Percentiles rank a stretch among this genome's conserved stretches.
phyloP scores from a whole-genome alignment of 2,113 vertebrate genomes.

The Eidolon helvum region DNA sequence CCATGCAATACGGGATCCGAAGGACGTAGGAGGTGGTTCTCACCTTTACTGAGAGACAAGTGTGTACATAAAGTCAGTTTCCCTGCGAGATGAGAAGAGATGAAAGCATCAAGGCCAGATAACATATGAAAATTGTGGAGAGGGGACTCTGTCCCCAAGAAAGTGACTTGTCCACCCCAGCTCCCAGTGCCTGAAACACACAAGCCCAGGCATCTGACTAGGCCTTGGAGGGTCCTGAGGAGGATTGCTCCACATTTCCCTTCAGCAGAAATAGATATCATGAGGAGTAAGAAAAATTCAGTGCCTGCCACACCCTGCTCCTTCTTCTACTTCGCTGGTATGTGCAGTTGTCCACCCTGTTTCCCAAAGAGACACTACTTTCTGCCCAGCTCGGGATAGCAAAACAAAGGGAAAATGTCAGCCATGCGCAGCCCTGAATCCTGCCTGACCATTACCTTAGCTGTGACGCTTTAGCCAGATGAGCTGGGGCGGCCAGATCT shows the following conservation, averaged over 20 bases:
- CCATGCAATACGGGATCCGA: not conserved
- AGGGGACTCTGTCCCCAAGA: not conserved
- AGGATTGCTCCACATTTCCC: not conserved
- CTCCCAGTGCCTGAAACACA: not conserved
- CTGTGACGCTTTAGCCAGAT: not conserved
- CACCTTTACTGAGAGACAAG: not conserved
- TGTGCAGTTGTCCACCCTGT: not conserved
- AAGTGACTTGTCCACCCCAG: not conserved
- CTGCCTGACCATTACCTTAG: fast-evolving
- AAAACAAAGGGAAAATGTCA: not conserved
- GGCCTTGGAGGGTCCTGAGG: not conserved
- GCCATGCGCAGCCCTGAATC: not conserved
- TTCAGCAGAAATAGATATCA: not conserved
- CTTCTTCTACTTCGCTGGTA: not conserved
- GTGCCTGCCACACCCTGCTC: not conserved
- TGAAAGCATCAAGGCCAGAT: not conserved
- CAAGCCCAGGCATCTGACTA: not conserved
- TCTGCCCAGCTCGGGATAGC: not conserved
- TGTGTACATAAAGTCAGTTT: not conserved
- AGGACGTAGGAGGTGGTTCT: not conserved
- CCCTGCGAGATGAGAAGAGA: not conserved
- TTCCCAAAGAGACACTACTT: not conserved
- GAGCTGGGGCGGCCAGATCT: not conserved
- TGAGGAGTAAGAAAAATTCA: not conserved
- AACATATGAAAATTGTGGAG: not conserved